These are phyloP conservation scores for Thryonomys swinderianus DNA, from an alignment of 2,113 vertebrate species.

Conservation along the genomic window DNA sequence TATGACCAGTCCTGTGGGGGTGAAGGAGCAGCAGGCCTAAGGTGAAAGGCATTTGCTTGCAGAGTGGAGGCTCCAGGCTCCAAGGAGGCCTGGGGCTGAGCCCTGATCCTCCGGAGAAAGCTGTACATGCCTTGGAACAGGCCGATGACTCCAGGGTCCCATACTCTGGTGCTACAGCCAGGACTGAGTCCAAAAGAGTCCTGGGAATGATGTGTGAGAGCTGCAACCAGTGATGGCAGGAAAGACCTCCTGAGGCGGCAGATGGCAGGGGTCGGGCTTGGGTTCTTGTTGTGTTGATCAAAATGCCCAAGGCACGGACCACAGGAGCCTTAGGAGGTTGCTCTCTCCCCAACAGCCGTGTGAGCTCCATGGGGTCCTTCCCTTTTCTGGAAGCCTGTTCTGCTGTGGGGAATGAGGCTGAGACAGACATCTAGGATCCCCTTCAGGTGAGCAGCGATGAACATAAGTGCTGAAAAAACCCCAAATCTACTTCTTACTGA, in stretches of 20 bases:
- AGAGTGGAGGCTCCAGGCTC: neutral
- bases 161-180: too few relatives aligned
- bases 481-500: neutral
- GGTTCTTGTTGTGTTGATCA: neutral
- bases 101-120: neutral
- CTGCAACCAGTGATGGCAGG: rapidly evolving
- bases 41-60: too few relatives aligned
- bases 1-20: neutral
- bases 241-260: neutral
- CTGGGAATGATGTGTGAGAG: too few relatives aligned
- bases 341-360: neutral
- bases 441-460: neutral
- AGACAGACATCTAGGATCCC: neutral
- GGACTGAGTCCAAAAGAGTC: neutral
- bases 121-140: neutral
- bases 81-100: neutral
- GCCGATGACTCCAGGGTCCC: neutral
- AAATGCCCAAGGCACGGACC: neutral
- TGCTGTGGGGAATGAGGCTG: neutral
- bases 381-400: neutral
- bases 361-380: too few relatives aligned
- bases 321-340: neutral
- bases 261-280: too few relatives aligned
- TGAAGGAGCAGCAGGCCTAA: neutral
- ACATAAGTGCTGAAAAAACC: neutral